Evolutionary conservation across 1,140 invertebrate genomes (phyloP), one percentile per base, ranked within the genome.

Genomic region (Drosophila kanapiae): DNA sequence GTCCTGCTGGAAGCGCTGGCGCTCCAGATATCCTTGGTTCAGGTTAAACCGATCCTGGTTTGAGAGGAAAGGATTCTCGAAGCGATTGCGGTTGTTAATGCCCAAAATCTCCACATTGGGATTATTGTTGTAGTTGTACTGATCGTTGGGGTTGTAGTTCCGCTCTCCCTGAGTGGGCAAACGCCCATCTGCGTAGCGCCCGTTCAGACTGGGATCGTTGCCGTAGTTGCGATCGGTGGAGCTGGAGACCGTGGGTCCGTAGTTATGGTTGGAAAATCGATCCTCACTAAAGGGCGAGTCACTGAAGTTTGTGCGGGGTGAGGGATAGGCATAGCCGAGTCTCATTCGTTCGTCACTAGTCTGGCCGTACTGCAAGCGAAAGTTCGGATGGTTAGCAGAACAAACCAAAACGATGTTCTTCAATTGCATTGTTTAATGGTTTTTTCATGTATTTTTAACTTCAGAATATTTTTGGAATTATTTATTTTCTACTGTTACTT

Each of bases 11-110:
- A 78, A 85, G 4, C 91, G 82, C 56, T 93, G 88, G 1, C 91
- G 78, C 4, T 93, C 82, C 43, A 48, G 7, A 13, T 81, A 88
- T 1, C 59, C 80, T n/a, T 91, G 79, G 48, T 92, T 92, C 4
- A 92, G 53, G 64, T 92, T 92, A 31, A 91, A 92, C 43, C 91
- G 70, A 74, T 92, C 91, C 65, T 91, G 87, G 62, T 92, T 92
- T 8, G 76, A 38, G 6, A 76, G 60, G 40, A 68, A 92, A 45
- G 91, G 91, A 74, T 92, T 92, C 51, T 87, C 71, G 49, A 87
- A 92, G 4, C 82, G 91, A 84, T 81, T 87, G 11, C 75, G 83
- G 49, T 87, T 75, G 48, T 86, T 78, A 9, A 69, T 38, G 27
- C 67, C 78, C 58, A 87, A 69, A 23, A 88, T 78, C 43, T 87